phyloP scores from a whole-genome alignment of 2,113 vertebrate species.

The Camarhynchus parvulus region DNA sequence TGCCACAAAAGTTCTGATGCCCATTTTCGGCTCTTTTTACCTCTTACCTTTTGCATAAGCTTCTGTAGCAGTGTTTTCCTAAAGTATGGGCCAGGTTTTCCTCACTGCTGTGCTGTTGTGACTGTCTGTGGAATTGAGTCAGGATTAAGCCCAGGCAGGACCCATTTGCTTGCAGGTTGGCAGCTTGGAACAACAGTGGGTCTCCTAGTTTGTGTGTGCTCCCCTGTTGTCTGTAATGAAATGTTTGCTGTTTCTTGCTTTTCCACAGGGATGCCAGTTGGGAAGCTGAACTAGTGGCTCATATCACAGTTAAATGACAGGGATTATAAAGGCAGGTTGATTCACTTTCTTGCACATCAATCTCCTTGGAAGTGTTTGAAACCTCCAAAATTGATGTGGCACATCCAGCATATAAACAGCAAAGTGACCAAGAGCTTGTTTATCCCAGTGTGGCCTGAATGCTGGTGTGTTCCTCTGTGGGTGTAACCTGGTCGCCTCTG shows the following conservation, averaged over 20 bases:
- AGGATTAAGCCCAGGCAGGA: not conserved
- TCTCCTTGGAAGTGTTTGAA: not conserved
- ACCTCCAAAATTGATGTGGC: not conserved
- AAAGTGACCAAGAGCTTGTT: not conserved
- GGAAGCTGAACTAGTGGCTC: not conserved
- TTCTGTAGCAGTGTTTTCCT: not conserved
- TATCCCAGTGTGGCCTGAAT: not conserved
- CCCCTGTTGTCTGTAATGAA: not conserved
- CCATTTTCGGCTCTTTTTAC: not conserved
- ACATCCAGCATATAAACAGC: not conserved
- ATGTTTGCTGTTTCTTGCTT: not conserved
- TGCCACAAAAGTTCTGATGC: not conserved
- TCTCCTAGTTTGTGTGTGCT: not conserved
- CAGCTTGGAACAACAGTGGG: not conserved
- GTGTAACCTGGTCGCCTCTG: not conserved
- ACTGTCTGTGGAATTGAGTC: not conserved
- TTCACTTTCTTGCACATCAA: not conserved
- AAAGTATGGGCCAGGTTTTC: not conserved
- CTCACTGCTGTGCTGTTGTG: not conserved
- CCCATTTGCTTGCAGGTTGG: not conserved
- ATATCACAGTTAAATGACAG: fast-evolving
- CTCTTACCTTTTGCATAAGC: not conserved
- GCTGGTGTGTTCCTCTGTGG: not conserved
- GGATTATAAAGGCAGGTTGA: fast-evolving
- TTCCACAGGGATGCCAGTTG: not conserved